Conservation (phyloP, 2,888 invertebrate genomes). For the Atrina japonica region DNA sequence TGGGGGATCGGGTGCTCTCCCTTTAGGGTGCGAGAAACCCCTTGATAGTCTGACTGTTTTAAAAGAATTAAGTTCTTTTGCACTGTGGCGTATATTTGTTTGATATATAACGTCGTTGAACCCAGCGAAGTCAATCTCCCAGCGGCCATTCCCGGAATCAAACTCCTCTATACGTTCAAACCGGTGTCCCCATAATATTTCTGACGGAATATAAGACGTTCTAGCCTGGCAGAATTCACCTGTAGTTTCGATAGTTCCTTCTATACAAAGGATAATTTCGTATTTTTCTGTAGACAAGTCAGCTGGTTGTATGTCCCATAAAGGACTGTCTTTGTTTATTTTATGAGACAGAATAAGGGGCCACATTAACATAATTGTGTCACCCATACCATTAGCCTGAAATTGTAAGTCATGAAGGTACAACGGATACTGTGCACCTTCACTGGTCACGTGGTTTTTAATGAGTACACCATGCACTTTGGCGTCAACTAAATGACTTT, state of each 20-base stretch:
- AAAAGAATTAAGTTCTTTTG: conserved; percentile 55
- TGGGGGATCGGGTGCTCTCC: conserved; percentile 10
- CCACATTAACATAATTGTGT: conserved; percentile 98
- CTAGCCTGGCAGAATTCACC: conserved; percentile 81
- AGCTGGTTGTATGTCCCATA: conserved; percentile 93
- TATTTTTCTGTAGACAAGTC: conserved; percentile 89
- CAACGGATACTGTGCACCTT: conserved; percentile 72
- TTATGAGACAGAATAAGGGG: conserved; percentile 97
- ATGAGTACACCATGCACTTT: conserved; percentile 69
- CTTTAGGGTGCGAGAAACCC: not conserved
- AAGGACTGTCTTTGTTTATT: conserved; percentile 93
- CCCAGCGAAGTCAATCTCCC: conserved; percentile 70
- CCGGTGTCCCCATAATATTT: conserved; percentile 77
- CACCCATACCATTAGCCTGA: conserved; percentile 94
- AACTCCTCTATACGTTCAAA: conserved; percentile 73
- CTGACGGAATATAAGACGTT: conserved; percentile 81
- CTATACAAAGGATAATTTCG: conserved; percentile 96
- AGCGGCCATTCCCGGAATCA: conserved; percentile 65
- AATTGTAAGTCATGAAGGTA: conserved; percentile 95
- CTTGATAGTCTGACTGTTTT: conserved; percentile 14
- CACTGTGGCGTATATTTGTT: conserved; percentile 60
- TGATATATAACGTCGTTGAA: conserved; percentile 72
- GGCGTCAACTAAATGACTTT: conserved; percentile 85
- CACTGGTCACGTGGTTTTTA: conserved; percentile 62
- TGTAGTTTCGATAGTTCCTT: conserved; percentile 94